Base-by-base conservation (phyloP, 2,888 invertebrate genomes). In the Agrotis puta region DNA sequence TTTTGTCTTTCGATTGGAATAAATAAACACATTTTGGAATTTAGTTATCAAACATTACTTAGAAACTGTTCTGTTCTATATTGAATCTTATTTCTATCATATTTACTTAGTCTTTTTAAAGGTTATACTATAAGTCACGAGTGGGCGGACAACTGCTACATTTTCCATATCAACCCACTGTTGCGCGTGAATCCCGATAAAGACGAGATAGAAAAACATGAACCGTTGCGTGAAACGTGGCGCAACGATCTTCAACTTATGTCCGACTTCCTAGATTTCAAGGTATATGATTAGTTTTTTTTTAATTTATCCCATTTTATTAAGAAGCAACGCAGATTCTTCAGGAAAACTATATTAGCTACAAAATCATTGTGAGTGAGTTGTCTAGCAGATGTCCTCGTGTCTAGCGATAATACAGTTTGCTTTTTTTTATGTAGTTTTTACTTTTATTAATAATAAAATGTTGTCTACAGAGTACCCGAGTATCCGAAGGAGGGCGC, bases 51-150 rank as follows among this genome's bases (percentile, higher is more conserved):
- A 39, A 9, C 39, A 39, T 39, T 9, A 39, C 9, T 11, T 11
- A 39, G 1, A 39, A 39, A 62, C 27, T 20, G 16, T 33, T 16
- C 20, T 1, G 14, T 5, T 18, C 0, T 65, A 11, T 22, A 65
- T 39, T 39, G 14, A 16, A 18, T 48, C 1, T n/a, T 24, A 18
- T 43, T 39, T 43, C 13, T 14, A 33, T 24, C 7, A 0, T 27
- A 16, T 20, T 61, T 48, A 18, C 20, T 58, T 48, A 65, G 62
- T 68, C 14, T 22, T 47, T 75, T 43, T 62, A 13, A 33, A 92
- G 97, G 97, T 62, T 95, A 96, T 86, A 96, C 97, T 43, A 91
- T 97, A 22, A 96, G 95, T 79, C 97, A 97, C 76, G 97, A 97
- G 88, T 97, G 97, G 97, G 95, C 96, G 13, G 94, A 96, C 70